These are phyloP conservation scores for Apocheima hispidaria DNA, from an alignment of 2,888 invertebrate genomes.

Conservation along the genomic window DNA sequence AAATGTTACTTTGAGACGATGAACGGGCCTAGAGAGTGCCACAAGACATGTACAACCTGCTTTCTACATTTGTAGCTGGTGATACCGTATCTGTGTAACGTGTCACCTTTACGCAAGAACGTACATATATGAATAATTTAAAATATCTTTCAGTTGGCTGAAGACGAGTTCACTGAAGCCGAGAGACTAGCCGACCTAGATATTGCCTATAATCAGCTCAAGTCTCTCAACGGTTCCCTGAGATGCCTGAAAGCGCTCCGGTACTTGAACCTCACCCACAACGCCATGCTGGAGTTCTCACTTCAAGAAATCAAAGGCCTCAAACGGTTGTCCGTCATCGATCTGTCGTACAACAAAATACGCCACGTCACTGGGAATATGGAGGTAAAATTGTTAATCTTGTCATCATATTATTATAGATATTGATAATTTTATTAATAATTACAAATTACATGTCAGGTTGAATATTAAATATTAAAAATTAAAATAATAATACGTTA, in stretches of 20 bases:
- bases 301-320: conserved; percentile 92
- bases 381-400: conserved; percentile 75
- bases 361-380: conserved; percentile 88
- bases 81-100: no score
- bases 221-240: conserved; percentile 90
- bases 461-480: no score
- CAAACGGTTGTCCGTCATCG: conserved; percentile 89
- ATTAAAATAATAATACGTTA: no score
- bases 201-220: conserved; percentile 90
- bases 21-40: no score
- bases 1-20: no score
- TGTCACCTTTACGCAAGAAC: no score
- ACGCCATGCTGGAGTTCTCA: conserved; percentile 91
- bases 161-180: conserved; percentile 91
- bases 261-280: conserved; percentile 91
- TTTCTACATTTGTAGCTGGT: no score
- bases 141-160: conserved; percentile 83
- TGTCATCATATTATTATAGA: no score
- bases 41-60: no score
- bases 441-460: no score
- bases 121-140: no score
- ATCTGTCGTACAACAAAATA: conserved; percentile 92
- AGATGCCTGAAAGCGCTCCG: conserved; percentile 89
- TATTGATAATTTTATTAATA: no score
- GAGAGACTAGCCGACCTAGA: conserved; percentile 89